phyloP scores from a whole-genome alignment of 2,888 invertebrate species.

The Volucella bombylans region DNA sequence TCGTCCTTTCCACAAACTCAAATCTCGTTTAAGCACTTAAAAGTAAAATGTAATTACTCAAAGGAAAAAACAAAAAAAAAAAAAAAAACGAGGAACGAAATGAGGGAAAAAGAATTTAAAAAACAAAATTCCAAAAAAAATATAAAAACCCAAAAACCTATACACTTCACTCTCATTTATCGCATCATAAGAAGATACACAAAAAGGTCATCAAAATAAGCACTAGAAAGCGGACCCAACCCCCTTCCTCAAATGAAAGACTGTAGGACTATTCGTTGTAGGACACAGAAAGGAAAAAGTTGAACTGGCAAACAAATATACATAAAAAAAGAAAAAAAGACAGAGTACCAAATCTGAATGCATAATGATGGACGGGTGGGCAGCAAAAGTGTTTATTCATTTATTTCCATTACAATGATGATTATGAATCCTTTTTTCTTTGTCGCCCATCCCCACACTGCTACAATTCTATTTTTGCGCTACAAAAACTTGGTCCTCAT shows the following conservation, averaged over 20 bases:
- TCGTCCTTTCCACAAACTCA: slow-evolving; percentile 18
- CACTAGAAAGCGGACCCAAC: slow-evolving; percentile 9
- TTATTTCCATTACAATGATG: slow-evolving; percentile 73
- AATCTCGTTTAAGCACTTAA: slow-evolving; percentile 67
- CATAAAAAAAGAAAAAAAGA: slow-evolving; percentile 3
- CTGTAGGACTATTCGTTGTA: too few relatives aligned
- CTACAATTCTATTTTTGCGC: slow-evolving; percentile 17
- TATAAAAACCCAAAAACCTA: slow-evolving; percentile 30
- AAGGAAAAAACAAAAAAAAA: slow-evolving; percentile 42
- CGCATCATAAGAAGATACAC: slow-evolving; percentile 62
- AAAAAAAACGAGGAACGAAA: slow-evolving; percentile 63
- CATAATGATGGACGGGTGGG: slow-evolving; percentile 66
- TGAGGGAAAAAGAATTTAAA: slow-evolving; percentile 24
- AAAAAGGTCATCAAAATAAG: slow-evolving; percentile 69
- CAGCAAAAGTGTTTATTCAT: slow-evolving; percentile 69
- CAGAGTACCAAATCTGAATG: slow-evolving; percentile 65
- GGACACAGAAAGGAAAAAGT: slow-evolving; percentile 8
- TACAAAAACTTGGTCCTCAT: slow-evolving; percentile 34
- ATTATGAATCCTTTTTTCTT: slow-evolving; percentile 70
- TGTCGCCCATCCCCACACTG: neutral
- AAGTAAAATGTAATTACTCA: slow-evolving; percentile 69
- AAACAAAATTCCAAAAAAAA: too few relatives aligned
- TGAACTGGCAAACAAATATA: neutral
- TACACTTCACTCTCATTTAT: slow-evolving; percentile 64
- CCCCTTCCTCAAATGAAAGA: too few relatives aligned